phyloP scores from a whole-genome alignment of 2,797 vertebrate species.

The Chelon labrosus region DNA sequence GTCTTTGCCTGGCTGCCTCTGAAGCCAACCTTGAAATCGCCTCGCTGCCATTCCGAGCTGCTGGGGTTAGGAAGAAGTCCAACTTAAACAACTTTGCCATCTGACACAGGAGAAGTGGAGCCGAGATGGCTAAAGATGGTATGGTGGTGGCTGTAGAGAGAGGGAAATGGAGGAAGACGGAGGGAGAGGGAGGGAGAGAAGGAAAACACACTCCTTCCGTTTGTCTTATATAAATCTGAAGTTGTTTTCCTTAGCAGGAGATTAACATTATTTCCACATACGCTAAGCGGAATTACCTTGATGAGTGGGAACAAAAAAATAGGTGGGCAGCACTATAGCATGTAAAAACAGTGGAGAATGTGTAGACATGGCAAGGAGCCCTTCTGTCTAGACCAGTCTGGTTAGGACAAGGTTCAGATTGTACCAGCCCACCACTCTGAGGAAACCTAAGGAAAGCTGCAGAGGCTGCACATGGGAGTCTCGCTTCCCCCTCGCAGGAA shows the following conservation, averaged over 20 bases:
- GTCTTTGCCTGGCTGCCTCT: conserved; percentile 40
- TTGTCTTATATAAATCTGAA: conserved; percentile 72
- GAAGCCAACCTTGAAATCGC: conserved; percentile 71
- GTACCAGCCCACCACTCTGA: conserved; percentile 42
- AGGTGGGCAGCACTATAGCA: conserved; percentile 52
- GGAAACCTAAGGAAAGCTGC: conserved; percentile 37
- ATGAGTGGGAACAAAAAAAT: conserved; percentile 65
- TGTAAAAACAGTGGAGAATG: conserved; percentile 55
- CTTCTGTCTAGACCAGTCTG: conserved; percentile 63
- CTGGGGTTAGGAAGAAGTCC: conserved; percentile 77
- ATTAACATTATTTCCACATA: conserved; percentile 79
- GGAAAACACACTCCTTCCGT: conserved; percentile 62
- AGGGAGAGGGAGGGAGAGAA: conserved; percentile 49
- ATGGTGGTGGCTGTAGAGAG: conserved; percentile 66
- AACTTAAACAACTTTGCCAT: conserved; percentile 82
- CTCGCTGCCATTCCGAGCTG: conserved; percentile 70
- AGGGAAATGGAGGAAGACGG: conserved; percentile 31
- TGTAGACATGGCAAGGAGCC: conserved; percentile 55
- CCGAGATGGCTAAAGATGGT: conserved; percentile 79
- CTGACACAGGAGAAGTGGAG: conserved; percentile 72
- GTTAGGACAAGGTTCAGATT: conserved; percentile 54
- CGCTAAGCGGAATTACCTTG: conserved; percentile 69
- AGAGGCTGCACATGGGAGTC: conserved; percentile 40
- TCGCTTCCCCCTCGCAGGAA: conserved; percentile 26
- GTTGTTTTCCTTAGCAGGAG: conserved; percentile 71